Percentiles rank a stretch among this genome's conserved stretches.
Evolutionary conservation across 1,140 invertebrate genomes (phyloP).

Genomic region (Armadillidium nasatum): DNA sequence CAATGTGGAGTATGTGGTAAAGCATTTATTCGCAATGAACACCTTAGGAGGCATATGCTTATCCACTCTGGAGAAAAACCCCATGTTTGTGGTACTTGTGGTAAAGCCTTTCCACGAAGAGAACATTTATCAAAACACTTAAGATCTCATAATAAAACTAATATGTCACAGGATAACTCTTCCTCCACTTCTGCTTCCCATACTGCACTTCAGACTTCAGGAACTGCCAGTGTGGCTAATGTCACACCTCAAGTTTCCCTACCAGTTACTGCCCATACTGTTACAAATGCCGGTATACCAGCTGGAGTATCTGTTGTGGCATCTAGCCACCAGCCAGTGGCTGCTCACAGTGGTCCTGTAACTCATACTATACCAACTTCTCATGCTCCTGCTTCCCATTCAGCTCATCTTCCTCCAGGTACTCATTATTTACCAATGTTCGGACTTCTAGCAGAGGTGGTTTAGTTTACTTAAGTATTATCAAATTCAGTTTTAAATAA

Average conservation of each 20-base stretch:
- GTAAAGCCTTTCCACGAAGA: conserved; percentile 44
- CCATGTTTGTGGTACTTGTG: conserved; percentile 70
- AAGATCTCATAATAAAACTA: conserved; percentile 37
- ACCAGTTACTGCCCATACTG: background rate
- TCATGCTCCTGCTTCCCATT: conserved; percentile 36
- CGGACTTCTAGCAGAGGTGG: conserved; percentile 39
- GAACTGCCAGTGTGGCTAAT: background rate
- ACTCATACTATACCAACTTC: conserved; percentile 34
- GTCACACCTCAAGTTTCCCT: background rate
- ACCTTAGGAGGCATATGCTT: conserved; percentile 42
- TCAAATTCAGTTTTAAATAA: too few species aligned
- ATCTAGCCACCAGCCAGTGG: conserved; percentile 31
- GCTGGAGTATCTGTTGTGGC: conserved; percentile 32
- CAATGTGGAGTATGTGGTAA: conserved; percentile 65
- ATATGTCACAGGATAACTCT: background rate
- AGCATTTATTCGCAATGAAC: conserved; percentile 65
- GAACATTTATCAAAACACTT: conserved; percentile 46
- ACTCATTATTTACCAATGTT: conserved; percentile 41
- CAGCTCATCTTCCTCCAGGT: conserved; percentile 38
- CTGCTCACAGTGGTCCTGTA: conserved; percentile 29
- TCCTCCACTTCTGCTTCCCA: background rate
- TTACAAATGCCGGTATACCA: conserved; percentile 13
- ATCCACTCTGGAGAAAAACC: conserved; percentile 60
- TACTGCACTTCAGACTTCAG: background rate
- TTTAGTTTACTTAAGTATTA: background rate